These are phyloP conservation scores for Cirrhinus mrigala DNA, from an alignment of 2,797 vertebrate species.

Conservation along the genomic window DNA sequence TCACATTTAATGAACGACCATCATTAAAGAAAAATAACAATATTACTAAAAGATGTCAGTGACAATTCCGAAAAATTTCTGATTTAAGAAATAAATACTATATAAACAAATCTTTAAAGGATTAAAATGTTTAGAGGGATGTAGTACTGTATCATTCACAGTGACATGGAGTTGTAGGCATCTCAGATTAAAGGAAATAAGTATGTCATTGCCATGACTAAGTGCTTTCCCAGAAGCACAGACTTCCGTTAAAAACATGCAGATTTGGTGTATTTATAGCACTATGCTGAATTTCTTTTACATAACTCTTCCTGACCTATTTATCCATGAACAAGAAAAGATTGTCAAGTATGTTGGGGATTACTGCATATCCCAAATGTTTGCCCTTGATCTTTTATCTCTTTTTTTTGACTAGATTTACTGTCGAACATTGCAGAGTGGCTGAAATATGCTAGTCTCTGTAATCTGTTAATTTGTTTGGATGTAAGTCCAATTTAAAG, in stretches of 20 bases:
- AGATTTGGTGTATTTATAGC: conserved; percentile 42
- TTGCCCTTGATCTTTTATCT: conserved; percentile 1
- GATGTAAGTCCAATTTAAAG: conserved; percentile 48
- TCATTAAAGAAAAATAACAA: neutral
- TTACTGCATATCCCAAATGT: conserved; percentile 28
- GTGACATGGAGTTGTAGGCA: conserved; percentile 13
- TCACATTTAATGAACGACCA: conserved; percentile 8
- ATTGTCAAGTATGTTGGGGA: conserved; percentile 24
- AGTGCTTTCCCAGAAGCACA: conserved; percentile 45
- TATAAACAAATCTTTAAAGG: neutral
- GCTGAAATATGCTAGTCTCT: conserved; percentile 1
- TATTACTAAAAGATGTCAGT: neutral
- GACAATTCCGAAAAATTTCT: neutral
- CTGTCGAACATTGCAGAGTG: conserved; percentile 9
- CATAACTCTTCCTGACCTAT: conserved; percentile 37
- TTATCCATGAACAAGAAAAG: conserved; percentile 13
- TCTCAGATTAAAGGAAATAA: conserved; percentile 35
- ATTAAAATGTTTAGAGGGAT: conserved; percentile 64
- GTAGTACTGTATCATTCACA: conserved; percentile 60
- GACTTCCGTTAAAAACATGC: conserved; percentile 34
- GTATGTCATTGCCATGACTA: conserved; percentile 48
- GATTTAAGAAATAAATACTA: neutral
- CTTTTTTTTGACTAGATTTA: conserved; percentile 22
- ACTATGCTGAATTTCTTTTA: conserved; percentile 30
- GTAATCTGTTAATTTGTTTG: conserved; percentile 37